Percentiles rank a stretch among this genome's conserved stretches.
phyloP scores from a whole-genome alignment of 2,888 invertebrate species.

The Pristionchus arcanus region DNA sequence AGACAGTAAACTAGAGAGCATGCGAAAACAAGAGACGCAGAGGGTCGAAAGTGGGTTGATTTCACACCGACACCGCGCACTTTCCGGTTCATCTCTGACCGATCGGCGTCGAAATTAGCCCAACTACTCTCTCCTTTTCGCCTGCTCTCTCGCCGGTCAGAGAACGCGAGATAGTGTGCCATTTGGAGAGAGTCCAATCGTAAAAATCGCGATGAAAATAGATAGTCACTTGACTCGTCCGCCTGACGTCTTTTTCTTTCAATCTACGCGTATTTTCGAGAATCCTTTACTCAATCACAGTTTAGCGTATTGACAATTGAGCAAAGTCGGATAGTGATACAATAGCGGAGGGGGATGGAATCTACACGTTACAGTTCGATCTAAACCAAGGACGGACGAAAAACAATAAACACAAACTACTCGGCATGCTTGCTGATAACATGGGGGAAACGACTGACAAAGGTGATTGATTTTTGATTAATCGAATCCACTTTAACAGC shows the following conservation, averaged over 20 bases:
- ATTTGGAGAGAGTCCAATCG: not conserved
- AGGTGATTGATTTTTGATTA: not conserved
- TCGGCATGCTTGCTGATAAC: not conserved
- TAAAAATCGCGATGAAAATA: not conserved
- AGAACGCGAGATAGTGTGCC: not conserved
- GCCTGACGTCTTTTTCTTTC: not conserved
- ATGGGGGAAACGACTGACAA: not conserved
- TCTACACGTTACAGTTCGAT: not conserved
- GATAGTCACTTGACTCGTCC: not conserved
- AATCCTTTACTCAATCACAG: slow-evolving; percentile 41
- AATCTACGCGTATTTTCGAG: not conserved
- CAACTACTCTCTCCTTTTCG: not conserved
- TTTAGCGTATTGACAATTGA: not conserved
- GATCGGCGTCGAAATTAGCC: not conserved
- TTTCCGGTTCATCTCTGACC: slow-evolving; percentile 41
- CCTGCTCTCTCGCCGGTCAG: not conserved
- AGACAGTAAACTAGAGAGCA: not conserved
- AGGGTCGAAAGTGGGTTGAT: not conserved
- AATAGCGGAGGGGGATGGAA: not conserved
- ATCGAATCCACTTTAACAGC: not conserved
- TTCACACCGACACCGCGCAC: not conserved
- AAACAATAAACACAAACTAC: slow-evolving; percentile 36
- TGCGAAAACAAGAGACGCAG: not conserved
- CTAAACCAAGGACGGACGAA: not conserved
- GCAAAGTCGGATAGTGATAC: not conserved